Base-by-base conservation (phyloP, 2,797 vertebrate species). In the Hoplostethus mediterraneus region DNA sequence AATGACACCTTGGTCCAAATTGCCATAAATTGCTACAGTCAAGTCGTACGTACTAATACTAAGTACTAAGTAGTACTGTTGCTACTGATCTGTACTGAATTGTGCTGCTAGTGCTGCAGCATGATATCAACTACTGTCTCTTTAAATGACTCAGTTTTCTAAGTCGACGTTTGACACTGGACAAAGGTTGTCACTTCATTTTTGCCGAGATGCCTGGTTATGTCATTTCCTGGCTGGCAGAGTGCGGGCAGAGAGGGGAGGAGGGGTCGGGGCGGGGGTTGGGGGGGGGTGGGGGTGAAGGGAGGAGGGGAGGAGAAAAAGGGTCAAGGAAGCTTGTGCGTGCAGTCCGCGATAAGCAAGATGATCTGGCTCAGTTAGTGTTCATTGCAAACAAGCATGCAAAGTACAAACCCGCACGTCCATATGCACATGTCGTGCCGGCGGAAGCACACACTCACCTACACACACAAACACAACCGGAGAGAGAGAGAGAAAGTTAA, bases 151-250 rank as follows among this genome's bases (percentile, higher is more conserved):
- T 25, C 9, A 45, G 73, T 87, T 83, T 70, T 74, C 64, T 68
- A 17, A 74, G 66, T 75, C 65, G 55, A 71, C 71, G 77, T 87
- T 84, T 85, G 75, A 86, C 71, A 79, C 74, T 72, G 84, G 84
- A 78, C 86, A 89, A 91, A 89, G 86, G 85, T 85, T 89, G 81
- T 79, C 68, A 75, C 80, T 82, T 81, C 62, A 63, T 84, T 87
- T 73, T 86, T 84, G 78, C 84, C 75, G 80, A 86, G 79, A 80
- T 30, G 73, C 74, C 68, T 68, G 61, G 72, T 91, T 85, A 92
- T 91, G 87, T 93, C 87, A 92, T 83, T 89, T 91, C 89, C 88
- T 91, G 90, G 85, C 85, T 82, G 69, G 72, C 47, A 52, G 74
- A 84, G 82, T 77, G 58, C 14, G 17, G 13, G 65, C 16, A 5